phyloP scores from a whole-genome alignment of 2,113 vertebrate genomes.

The Dromiciops gliroides region DNA sequence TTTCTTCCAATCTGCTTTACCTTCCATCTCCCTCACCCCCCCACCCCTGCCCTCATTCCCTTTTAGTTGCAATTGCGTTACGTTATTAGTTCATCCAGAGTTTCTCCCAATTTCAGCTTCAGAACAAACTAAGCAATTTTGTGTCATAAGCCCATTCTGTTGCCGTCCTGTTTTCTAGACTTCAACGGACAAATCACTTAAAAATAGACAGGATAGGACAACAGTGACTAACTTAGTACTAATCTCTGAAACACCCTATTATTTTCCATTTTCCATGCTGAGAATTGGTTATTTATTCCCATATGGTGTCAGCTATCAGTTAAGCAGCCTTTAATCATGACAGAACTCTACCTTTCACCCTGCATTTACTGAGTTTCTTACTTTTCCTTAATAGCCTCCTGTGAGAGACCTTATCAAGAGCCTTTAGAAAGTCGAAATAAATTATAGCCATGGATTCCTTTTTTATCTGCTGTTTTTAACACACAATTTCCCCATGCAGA shows the following conservation, averaged over 20 bases:
- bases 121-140: background rate
- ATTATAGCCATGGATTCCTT: slow-evolving; percentile 71
- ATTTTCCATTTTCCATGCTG: slow-evolving; percentile 72
- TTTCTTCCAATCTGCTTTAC: background rate
- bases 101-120: background rate
- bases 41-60: background rate
- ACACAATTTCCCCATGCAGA: slow-evolving; percentile 69
- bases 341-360: slow-evolving; percentile 76
- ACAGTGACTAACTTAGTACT: slow-evolving; percentile 60
- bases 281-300: slow-evolving; percentile 71
- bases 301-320: slow-evolving; percentile 33
- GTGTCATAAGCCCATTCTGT: slow-evolving; percentile 51
- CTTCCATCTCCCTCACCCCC: background rate
- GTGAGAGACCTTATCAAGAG: slow-evolving; percentile 68
- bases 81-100: background rate
- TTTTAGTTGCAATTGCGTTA: background rate
- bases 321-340: slow-evolving; percentile 76
- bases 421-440: slow-evolving; percentile 76
- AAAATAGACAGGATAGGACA: slow-evolving; percentile 72
- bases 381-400: slow-evolving; percentile 73
- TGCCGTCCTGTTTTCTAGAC: slow-evolving; percentile 64
- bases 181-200: slow-evolving; percentile 76
- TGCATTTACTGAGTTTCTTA: slow-evolving; percentile 41
- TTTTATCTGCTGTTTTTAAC: slow-evolving; percentile 77
- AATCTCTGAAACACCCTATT: slow-evolving; percentile 67